phyloP scores from a whole-genome alignment of 2,113 vertebrate species.

The Numenius arquata region DNA sequence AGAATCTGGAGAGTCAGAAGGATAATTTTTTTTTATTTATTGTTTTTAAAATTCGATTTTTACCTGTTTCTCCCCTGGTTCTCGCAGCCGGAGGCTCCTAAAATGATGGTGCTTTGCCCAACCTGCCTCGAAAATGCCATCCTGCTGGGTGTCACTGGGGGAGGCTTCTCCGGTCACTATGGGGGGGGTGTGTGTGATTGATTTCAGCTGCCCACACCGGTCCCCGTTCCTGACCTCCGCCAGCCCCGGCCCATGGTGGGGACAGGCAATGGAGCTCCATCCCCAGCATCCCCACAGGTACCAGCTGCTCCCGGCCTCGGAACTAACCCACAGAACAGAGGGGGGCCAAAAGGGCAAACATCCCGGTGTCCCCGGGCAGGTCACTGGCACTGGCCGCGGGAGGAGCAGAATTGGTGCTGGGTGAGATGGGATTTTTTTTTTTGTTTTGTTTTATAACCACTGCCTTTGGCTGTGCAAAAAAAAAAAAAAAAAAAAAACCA shows the following conservation, averaged over 20 bases:
- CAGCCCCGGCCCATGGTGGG: background rate
- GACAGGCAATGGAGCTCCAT: background rate
- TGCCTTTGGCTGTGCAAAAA: background rate
- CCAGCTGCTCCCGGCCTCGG: fast-evolving
- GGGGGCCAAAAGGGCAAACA: background rate
- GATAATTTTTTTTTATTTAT: background rate
- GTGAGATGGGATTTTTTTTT: too few species aligned
- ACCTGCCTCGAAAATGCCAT: background rate
- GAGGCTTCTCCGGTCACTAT: background rate
- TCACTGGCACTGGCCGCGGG: fast-evolving
- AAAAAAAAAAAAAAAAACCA: too few species aligned
- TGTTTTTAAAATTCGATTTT: background rate
- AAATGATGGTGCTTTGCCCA: background rate
- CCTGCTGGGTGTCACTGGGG: background rate
- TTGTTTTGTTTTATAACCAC: background rate
- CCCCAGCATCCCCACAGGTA: background rate
- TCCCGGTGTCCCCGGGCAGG: fast-evolving
- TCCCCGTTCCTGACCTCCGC: fast-evolving
- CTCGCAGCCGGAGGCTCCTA: background rate
- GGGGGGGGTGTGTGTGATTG: background rate
- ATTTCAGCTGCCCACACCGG: background rate
- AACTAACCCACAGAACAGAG: background rate
- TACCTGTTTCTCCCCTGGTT: background rate
- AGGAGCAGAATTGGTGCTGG: background rate
- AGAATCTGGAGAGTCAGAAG: background rate